Evolutionary conservation across 2,113 vertebrate species (phyloP), one percentile per base, ranked within the genome.

Genomic region (Halichoeres trimaculatus): DNA sequence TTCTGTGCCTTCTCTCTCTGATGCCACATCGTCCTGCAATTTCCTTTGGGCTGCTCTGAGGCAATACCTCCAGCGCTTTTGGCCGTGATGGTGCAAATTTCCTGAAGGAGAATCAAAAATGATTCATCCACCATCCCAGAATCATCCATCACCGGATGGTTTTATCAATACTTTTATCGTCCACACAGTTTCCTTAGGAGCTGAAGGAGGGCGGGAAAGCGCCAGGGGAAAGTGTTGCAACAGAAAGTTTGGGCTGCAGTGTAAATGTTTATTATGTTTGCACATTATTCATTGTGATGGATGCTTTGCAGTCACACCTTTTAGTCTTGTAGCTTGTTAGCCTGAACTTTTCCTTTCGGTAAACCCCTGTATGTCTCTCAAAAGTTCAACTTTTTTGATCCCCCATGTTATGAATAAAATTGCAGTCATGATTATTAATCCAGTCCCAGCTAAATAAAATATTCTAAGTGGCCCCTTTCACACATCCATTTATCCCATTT

Each of bases 111-210:
- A 35, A 56, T 61, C 57, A 69, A 50, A 60, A 68, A 55, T 30
- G 48, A 74, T 80, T 76, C 58, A 79, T 51, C 64, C 26, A 41
- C 48, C 9, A 7, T 54, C 60, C 34, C 55, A 30, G 66, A 75
- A 76, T 75, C 73, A 72, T 85, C 79, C 76, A 70, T 77, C 78
- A 73, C 41, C 40, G 56, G 50, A 71, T 26, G 51, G 56, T 76
- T 85, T 74, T 53, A 68, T 85, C 78, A 77, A 74, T 61, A 74
- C 54, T 72, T 73, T 62, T 67, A 67, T 73, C 71, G 74, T 52
- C 61, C 41, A 17, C 59, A 58, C 24, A 22, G 55, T 76, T 57
- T 65, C 50, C 64, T 70, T 16, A 30, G 50, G 54, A 43, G 40
- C 8, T 22, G 24, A 54, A 23, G 47, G 57, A 70, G 23, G 22